Evolutionary conservation across 1,140 invertebrate species (phyloP).

Genomic region (Drosophila navojoa): DNA sequence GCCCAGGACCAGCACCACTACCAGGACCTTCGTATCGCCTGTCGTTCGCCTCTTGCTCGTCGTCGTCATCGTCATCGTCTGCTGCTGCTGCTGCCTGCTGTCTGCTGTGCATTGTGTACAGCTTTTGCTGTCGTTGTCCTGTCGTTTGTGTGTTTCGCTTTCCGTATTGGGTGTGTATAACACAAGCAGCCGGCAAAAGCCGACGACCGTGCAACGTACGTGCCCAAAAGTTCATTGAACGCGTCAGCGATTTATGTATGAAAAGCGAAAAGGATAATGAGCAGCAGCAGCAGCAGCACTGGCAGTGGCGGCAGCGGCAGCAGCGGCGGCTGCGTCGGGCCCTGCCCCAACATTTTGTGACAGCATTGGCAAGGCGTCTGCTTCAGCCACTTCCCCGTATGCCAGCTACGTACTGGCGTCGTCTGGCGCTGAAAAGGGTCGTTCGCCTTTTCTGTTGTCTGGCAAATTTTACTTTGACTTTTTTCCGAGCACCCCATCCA

Average conservation of each 20-base stretch:
- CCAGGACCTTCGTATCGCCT: constrained; percentile 61
- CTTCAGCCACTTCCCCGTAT: constrained; percentile 31
- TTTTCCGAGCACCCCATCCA: constrained; percentile 31
- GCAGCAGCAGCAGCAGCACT: constrained; percentile 44
- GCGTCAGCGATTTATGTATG: constrained; percentile 80
- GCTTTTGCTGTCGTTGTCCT: constrained; percentile 71
- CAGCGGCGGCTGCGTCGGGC: constrained; percentile 38
- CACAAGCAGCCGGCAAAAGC: constrained; percentile 44
- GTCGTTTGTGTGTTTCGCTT: constrained; percentile 79
- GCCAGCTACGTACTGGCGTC: constrained; percentile 50
- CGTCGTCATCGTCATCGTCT: constrained; percentile 2
- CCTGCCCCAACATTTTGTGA: constrained; percentile 70
- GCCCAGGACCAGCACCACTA: constrained; percentile 27
- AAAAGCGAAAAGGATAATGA: constrained; percentile 83
- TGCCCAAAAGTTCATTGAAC: constrained; percentile 79
- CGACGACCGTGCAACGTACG: constrained; percentile 73
- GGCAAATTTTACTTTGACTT: constrained; percentile 72
- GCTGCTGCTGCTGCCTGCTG: too few species aligned
- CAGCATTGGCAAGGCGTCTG: constrained; percentile 42
- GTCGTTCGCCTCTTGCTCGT: constrained; percentile 16
- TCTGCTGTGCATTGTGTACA: constrained; percentile 34
- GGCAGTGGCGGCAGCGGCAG: constrained; percentile 17
- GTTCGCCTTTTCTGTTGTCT: constrained; percentile 83
- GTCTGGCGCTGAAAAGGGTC: constrained; percentile 81
- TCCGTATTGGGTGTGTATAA: constrained; percentile 83